Evolutionary conservation across 2,797 vertebrate genomes (phyloP).

Genomic region (Siniperca obscura): DNA sequence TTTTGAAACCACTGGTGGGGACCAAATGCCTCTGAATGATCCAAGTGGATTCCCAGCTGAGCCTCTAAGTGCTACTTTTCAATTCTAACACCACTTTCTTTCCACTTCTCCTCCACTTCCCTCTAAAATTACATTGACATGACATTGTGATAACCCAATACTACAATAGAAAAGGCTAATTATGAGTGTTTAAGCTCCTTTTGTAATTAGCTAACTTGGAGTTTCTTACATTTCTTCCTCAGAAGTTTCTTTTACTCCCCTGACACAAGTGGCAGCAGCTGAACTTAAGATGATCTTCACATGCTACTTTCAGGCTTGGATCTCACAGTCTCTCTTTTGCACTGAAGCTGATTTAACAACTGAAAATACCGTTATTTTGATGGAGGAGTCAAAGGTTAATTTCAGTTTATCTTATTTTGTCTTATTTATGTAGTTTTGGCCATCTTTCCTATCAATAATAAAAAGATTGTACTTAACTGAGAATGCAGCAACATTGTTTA

Average conservation of each 20-base stretch:
- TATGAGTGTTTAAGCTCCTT: conserved; percentile 81
- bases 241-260: conserved; percentile 67
- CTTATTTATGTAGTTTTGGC: conserved; percentile 32
- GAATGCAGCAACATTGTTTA: neutral
- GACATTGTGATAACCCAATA: conserved; percentile 78
- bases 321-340: conserved; percentile 41
- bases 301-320: conserved; percentile 47
- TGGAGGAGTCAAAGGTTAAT: conserved; percentile 19
- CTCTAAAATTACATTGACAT: conserved; percentile 75
- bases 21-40: conserved; percentile 57
- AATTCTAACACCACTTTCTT: conserved; percentile 59
- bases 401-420: conserved; percentile 11
- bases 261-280: conserved; percentile 54
- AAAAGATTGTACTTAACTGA: neutral
- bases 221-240: conserved; percentile 68
- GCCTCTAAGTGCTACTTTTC: conserved; percentile 71
- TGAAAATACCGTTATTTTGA: conserved; percentile 18
- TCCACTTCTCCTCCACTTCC: conserved; percentile 57
- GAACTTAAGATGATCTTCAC: conserved; percentile 66
- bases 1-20: conserved; percentile 38
- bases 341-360: conserved; percentile 8
- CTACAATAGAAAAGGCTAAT: conserved; percentile 79
- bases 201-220: conserved; percentile 79
- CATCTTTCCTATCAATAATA: conserved; percentile 9
- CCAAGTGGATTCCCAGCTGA: conserved; percentile 72